Evolutionary conservation across 2,113 vertebrate species (phyloP).

Genomic region (Xenopus tropicalis): DNA sequence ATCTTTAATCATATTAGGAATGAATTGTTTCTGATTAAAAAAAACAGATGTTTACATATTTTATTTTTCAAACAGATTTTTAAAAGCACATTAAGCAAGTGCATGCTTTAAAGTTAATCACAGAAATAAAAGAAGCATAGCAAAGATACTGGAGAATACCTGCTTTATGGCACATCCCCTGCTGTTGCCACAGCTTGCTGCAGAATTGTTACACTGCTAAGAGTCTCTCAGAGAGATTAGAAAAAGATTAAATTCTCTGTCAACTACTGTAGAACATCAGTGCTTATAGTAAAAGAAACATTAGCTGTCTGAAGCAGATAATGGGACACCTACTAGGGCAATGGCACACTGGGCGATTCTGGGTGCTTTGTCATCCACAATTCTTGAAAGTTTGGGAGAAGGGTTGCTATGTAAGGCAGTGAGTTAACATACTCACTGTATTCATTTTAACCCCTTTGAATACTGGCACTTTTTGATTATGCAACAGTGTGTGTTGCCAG

Average conservation of each 20-base stretch:
- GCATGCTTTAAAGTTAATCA: conserved; percentile 18
- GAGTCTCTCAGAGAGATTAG: conserved; percentile 12
- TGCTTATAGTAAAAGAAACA: not conserved
- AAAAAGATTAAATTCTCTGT: conserved; percentile 24
- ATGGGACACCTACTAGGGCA: too few species aligned
- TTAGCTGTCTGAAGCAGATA: too few species aligned
- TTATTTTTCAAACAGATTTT: conserved; percentile 16
- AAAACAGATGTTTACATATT: conserved; percentile 12
- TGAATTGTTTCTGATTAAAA: not conserved
- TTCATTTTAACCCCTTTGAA: too few species aligned
- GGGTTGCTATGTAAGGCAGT: too few species aligned
- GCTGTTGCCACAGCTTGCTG: conserved; percentile 35
- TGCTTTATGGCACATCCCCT: conserved; percentile 15
- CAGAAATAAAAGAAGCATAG: conserved; percentile 7
- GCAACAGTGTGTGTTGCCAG: too few species aligned
- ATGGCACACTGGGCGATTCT: too few species aligned
- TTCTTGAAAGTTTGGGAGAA: too few species aligned
- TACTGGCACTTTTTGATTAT: too few species aligned
- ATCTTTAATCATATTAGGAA: too few species aligned
- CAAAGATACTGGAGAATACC: conserved; percentile 8
- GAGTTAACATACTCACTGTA: too few species aligned
- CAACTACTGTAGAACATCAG: conserved; percentile 6
- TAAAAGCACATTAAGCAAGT: conserved; percentile 28
- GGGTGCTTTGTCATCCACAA: too few species aligned
- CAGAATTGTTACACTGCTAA: conserved; percentile 27